Base-by-base conservation (phyloP, 2,113 vertebrate species). In the Tautogolabrus adspersus region DNA sequence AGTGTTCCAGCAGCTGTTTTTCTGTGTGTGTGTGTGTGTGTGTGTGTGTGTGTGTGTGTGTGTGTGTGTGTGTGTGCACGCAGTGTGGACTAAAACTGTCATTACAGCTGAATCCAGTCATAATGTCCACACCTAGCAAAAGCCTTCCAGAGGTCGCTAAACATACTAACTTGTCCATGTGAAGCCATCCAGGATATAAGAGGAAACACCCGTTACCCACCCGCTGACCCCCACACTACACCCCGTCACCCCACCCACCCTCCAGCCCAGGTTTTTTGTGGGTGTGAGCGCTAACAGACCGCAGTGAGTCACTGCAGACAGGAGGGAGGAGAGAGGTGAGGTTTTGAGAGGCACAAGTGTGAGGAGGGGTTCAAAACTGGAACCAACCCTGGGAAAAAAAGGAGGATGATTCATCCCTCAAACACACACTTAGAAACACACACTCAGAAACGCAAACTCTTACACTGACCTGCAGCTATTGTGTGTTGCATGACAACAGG, bases 91-190 rank as follows among this genome's bases (percentile, higher is more conserved):
- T 55, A 70, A 63, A 72, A 69, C 64, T 75, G 76, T 85, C 81
- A 87, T 87, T 87, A 88, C 52, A 87, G 68, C 63, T 85, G 71
- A 83, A 73, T 83, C 55, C 79, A 82, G 57, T 79, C 81, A 80
- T 79, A 81, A 79, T 57, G 74, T 91, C 91, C 88, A 90, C 89
- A 91, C 87, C 83, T 87, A 85, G 66, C 67, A 77, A 70, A 76
- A 85, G 79, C 69, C 83, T 82, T 88, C 86, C 82, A 90, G 83
- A 79, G 77, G 79, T 74, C 63, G 62, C 49, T 61, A 80, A 87
- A 76, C 56, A 76, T 49, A 62, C 71, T 66, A 76, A 75, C 44
- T 67, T 67, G 73, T 67, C 44, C 21, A 3, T 66, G 67, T 61
- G 64, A 51, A 82, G 70, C 73, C 76, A 56, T 73, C 64, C 83